Evolutionary conservation across 2,888 invertebrate species (phyloP).

Genomic region (Pseudoips prasinana): DNA sequence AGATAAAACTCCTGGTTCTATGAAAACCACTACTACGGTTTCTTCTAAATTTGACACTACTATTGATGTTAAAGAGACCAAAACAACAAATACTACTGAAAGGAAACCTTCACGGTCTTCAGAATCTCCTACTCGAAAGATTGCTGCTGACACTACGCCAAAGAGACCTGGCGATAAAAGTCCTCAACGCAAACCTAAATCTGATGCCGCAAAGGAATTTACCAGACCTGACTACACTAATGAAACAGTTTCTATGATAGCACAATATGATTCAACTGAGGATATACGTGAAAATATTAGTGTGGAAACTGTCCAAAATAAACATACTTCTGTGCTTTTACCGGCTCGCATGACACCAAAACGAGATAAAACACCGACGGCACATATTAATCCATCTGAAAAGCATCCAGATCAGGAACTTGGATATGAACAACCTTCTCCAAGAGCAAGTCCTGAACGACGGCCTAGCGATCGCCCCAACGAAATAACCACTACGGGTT

Average conservation of each 20-base stretch:
- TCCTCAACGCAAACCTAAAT: constrained; percentile 14
- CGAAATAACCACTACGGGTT: constrained; percentile 8
- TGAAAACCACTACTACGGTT: constrained; percentile 12
- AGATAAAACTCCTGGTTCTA: constrained; percentile 9
- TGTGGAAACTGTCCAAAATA: constrained; percentile 2
- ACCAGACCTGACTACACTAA: constrained; percentile 21
- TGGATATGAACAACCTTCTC: background rate
- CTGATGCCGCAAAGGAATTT: constrained; percentile 1
- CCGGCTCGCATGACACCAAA: constrained; percentile 1
- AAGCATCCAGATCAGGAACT: constrained; percentile 7
- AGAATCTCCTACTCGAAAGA: constrained; percentile 19
- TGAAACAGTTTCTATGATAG: constrained; percentile 22
- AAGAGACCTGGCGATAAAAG: constrained; percentile 15
- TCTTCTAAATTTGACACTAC: constrained; percentile 14
- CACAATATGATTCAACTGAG: constrained; percentile 22
- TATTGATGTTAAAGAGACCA: constrained; percentile 8
- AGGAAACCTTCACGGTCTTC: constrained; percentile 15
- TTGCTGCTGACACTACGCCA: constrained; percentile 9
- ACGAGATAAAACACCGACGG: background rate
- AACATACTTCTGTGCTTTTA: too few species aligned
- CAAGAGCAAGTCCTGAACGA: constrained; percentile 5
- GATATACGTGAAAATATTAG: constrained; percentile 11
- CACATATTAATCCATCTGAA: constrained; percentile 1
- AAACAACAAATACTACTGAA: constrained; percentile 9
- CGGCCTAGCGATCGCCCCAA: constrained; percentile 7